phyloP scores from a whole-genome alignment of 2,888 invertebrate genomes.

The Halictus quadricinctus region DNA sequence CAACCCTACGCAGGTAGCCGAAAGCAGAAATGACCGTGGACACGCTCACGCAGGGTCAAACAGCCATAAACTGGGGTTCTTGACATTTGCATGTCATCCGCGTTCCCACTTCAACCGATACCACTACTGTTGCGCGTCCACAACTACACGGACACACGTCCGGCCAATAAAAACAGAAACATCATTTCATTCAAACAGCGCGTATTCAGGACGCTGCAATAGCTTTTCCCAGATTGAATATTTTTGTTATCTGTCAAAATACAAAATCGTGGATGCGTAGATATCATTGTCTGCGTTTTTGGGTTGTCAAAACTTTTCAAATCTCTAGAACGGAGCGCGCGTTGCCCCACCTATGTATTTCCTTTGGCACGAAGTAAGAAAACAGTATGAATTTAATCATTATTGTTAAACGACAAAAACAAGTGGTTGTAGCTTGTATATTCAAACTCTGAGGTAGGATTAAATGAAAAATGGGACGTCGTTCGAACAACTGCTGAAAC shows the following conservation, averaged over 20 bases:
- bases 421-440: too few relatives aligned
- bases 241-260: neutral
- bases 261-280: neutral
- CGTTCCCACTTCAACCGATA: neutral
- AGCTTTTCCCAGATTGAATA: neutral
- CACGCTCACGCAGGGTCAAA: neutral
- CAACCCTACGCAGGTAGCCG: neutral
- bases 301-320: neutral
- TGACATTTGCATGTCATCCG: neutral
- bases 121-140: neutral
- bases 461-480: too few relatives aligned
- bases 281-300: neutral
- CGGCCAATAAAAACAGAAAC: neutral
- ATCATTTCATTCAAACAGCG: neutral
- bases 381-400: too few relatives aligned
- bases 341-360: neutral
- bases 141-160: neutral
- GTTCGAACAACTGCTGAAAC: too few relatives aligned
- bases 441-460: too few relatives aligned
- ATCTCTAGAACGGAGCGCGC: neutral
- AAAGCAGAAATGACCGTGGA: neutral
- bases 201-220: neutral
- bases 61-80: conserved; percentile 2
- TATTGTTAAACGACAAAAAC: too few relatives aligned
- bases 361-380: too few relatives aligned